Conservation (phyloP, 2,113 vertebrate genomes). For the Pseudolaguvia tuberculata region DNA sequence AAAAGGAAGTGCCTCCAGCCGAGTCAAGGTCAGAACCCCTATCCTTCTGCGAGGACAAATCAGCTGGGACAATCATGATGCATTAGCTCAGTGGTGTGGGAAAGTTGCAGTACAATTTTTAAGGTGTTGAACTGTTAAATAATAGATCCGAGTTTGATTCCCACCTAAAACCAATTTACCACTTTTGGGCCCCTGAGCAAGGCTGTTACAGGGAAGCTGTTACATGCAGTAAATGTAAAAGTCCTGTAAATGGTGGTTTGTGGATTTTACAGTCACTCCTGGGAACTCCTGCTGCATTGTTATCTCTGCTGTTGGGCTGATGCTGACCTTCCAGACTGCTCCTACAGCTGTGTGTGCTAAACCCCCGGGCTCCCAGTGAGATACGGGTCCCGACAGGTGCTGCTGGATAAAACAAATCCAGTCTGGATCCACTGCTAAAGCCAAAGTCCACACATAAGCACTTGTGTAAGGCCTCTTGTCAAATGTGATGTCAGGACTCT, state of each 20-base stretch:
- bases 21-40: constrained; percentile 13
- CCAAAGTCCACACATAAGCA: constrained; percentile 58
- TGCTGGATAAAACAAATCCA: constrained; percentile 61
- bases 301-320: constrained; percentile 53
- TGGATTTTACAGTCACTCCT: constrained; percentile 43
- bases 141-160: no score
- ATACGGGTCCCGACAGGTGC: constrained; percentile 66
- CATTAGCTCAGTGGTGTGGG: no score
- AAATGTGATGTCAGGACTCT: constrained; percentile 46
- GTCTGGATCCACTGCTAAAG: constrained; percentile 55
- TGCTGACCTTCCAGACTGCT: constrained; percentile 52
- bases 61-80: constrained; percentile 15
- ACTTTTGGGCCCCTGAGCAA: no score
- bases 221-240: no score
- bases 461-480: constrained; percentile 49
- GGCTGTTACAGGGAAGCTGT: no score
- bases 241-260: constrained; percentile 2
- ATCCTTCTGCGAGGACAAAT: constrained; percentile 24
- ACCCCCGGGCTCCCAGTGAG: constrained; percentile 49
- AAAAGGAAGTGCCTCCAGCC: constrained; percentile 24
- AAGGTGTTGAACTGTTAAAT: no score
- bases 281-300: constrained; percentile 54
- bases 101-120: no score
- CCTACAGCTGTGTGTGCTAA: constrained; percentile 56
- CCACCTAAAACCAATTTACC: no score